These are phyloP conservation scores for Geothlypis trichas DNA, from an alignment of 2,113 vertebrate genomes.

Conservation along the genomic window DNA sequence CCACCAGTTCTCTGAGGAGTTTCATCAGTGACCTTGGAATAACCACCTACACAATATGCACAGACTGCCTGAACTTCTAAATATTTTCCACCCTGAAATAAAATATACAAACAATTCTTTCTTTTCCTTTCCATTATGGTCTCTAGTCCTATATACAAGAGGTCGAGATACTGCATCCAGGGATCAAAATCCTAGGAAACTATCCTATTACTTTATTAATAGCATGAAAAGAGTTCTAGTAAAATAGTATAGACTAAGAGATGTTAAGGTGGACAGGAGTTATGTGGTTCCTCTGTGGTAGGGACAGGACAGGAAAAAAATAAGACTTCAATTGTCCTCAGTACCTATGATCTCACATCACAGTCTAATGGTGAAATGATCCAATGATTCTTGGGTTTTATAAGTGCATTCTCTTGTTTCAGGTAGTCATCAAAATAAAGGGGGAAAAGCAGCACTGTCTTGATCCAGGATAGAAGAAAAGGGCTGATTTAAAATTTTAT, in stretches of 20 bases:
- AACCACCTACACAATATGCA: background rate
- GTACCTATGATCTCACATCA: background rate
- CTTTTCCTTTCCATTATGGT: background rate
- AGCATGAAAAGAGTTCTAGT: background rate
- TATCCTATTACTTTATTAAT: background rate
- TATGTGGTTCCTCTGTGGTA: background rate
- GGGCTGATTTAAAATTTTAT: background rate
- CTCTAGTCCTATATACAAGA: background rate
- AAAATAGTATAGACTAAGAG: background rate
- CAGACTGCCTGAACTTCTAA: background rate
- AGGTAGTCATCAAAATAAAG: background rate
- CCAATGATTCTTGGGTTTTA: background rate
- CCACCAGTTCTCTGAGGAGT: background rate
- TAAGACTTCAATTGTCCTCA: background rate
- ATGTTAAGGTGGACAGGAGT: background rate
- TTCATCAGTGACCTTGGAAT: background rate
- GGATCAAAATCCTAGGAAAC: background rate
- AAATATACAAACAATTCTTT: background rate
- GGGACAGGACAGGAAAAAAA: background rate
- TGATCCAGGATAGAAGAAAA: background rate
- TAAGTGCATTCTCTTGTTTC: background rate
- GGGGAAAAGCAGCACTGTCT: background rate
- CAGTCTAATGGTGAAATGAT: background rate
- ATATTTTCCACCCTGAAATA: background rate
- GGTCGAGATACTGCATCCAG: fast-evolving